phyloP scores from a whole-genome alignment of 1,140 invertebrate species.

The Zaprionus taronus region DNA sequence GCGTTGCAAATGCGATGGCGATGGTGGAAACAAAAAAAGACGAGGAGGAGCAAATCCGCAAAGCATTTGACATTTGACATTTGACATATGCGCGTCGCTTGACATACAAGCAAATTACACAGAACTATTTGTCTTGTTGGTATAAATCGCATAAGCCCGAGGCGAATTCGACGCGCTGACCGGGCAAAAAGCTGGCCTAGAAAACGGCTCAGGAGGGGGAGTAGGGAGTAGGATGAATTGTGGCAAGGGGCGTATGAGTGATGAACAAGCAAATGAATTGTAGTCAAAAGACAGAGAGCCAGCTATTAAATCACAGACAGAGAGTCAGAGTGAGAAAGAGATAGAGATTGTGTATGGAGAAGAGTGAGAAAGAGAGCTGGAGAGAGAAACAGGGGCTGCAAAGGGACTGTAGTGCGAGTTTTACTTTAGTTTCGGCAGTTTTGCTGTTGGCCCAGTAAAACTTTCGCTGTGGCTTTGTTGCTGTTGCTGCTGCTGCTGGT shows the following conservation, averaged over 20 bases:
- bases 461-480: conserved; percentile 64
- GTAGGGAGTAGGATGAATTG: no score
- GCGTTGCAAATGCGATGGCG: neutral
- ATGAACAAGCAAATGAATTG: conserved; percentile 47
- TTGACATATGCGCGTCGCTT: conserved; percentile 78
- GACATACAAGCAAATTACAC: conserved; percentile 79
- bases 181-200: conserved; percentile 7
- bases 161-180: conserved; percentile 26
- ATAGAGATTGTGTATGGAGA: no score
- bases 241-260: conserved; percentile 50
- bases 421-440: conserved; percentile 42
- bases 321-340: neutral
- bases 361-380: neutral
- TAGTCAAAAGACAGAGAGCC: conserved; percentile 19
- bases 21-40: neutral
- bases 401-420: conserved; percentile 18
- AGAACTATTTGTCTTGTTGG: conserved; percentile 73
- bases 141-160: conserved; percentile 70
- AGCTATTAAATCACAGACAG: conserved; percentile 32
- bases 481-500: conserved; percentile 26
- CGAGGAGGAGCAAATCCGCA: conserved; percentile 51
- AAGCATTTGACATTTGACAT: conserved; percentile 66
- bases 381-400: neutral
- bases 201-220: conserved; percentile 14
- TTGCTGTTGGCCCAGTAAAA: conserved; percentile 53